Conservation (phyloP, 2,888 invertebrate genomes). For the Netelia inedita region DNA sequence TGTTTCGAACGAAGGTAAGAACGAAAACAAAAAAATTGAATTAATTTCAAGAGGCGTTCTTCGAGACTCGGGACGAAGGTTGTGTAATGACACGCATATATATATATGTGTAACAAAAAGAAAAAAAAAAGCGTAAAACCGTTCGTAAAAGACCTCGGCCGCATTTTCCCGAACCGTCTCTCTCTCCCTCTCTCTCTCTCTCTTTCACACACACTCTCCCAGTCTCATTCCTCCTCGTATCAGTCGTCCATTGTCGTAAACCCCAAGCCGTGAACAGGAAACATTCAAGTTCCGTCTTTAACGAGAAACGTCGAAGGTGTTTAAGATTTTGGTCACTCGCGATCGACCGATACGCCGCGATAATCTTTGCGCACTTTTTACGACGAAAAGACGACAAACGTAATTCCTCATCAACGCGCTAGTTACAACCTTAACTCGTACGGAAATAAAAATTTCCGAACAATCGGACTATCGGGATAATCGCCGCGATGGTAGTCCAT, state of each 20-base stretch:
- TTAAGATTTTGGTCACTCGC: conserved; percentile 22
- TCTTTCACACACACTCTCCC: conserved; percentile 1
- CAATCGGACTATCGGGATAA: background rate
- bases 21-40: background rate
- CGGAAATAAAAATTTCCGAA: conserved; percentile 4
- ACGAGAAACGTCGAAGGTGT: background rate
- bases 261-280: conserved; percentile 29
- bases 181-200: conserved; percentile 10
- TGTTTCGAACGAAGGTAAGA: too few species aligned
- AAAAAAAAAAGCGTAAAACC: conserved; percentile 44
- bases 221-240: background rate
- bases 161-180: conserved; percentile 50
- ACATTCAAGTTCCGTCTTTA: conserved; percentile 4
- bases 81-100: background rate
- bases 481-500: too few species aligned
- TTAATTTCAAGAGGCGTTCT: background rate
- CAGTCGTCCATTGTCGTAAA: conserved; percentile 16
- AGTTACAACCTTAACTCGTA: background rate
- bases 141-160: conserved; percentile 59
- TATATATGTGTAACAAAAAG: conserved; percentile 1
- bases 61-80: background rate
- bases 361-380: conserved; percentile 2
- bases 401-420: background rate
- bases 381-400: background rate
- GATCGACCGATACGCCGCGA: conserved; percentile 2